A percentile compares a stretch with the other conserved stretches of the same genome.
Conservation (phyloP, 2,797 vertebrate species). For the Cynopterus sphinx region DNA sequence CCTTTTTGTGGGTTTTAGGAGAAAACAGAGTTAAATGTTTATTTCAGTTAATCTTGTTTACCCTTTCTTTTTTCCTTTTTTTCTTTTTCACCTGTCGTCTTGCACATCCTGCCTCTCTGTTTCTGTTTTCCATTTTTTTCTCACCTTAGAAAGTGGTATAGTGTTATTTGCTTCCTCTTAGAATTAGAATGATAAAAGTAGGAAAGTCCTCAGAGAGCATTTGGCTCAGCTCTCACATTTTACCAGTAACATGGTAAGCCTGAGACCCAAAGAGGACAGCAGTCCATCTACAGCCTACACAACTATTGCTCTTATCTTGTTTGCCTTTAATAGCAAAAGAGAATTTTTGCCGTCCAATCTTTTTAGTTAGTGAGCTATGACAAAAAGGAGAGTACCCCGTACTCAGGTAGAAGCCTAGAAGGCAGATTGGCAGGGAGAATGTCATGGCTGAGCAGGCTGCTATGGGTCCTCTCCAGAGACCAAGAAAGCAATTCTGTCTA, state of each 20-base stretch:
- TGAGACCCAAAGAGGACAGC: background rate
- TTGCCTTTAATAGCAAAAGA: background rate
- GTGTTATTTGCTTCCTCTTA: background rate
- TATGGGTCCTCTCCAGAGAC: background rate
- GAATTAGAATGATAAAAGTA: background rate
- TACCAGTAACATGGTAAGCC: background rate
- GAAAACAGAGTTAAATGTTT: constrained; percentile 29
- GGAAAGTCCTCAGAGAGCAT: background rate
- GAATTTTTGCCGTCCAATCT: background rate
- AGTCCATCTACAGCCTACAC: background rate
- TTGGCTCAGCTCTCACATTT: background rate
- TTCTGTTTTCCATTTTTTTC: background rate
- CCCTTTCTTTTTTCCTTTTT: background rate
- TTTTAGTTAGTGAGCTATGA: background rate
- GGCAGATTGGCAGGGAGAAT: background rate
- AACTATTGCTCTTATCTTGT: background rate
- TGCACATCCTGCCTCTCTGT: background rate
- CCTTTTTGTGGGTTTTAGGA: constrained; percentile 6
- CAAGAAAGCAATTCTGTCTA: background rate
- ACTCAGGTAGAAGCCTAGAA: background rate
- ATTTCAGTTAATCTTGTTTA: background rate
- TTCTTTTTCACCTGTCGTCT: background rate
- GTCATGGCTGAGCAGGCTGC: background rate
- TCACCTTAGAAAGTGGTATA: background rate
- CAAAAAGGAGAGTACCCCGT: background rate